Conservation (phyloP, 2,797 vertebrate genomes). For the Sebastolobus altivelis region DNA sequence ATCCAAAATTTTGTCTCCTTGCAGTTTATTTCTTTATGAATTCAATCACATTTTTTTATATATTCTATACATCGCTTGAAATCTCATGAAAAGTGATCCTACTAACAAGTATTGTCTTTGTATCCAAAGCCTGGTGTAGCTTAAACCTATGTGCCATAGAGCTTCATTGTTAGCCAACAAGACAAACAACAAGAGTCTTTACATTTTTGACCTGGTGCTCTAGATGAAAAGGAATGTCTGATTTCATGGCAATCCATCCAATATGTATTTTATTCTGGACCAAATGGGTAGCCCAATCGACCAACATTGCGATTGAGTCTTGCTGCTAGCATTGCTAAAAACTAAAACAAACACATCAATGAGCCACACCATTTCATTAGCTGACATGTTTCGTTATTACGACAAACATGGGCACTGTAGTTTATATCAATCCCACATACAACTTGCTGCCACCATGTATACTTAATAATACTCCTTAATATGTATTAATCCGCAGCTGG, state of each 20-base stretch:
- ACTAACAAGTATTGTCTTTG: no score
- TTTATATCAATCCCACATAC: not conserved
- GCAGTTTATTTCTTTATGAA: no score
- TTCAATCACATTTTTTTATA: no score
- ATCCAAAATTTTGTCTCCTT: no score
- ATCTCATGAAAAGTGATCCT: no score
- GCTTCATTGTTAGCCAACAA: not conserved
- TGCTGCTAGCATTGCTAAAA: not conserved
- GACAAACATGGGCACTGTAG: not conserved
- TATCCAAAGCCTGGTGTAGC: no score
- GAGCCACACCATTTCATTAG: not conserved
- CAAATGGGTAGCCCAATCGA: no score
- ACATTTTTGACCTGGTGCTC: not conserved
- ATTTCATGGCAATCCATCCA: not conserved
- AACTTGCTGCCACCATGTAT: not conserved
- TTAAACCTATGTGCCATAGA: not conserved
- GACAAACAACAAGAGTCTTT: no score
- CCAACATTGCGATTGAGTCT: not conserved
- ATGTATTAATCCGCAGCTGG: not conserved
- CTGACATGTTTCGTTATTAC: constrained; percentile 14
- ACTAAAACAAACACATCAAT: not conserved
- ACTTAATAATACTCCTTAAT: not conserved
- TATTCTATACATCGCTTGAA: no score
- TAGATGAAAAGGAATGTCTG: not conserved
- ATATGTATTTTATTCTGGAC: no score